phyloP scores from a whole-genome alignment of 2,113 vertebrate species.

The Mormyrus lacerda region DNA sequence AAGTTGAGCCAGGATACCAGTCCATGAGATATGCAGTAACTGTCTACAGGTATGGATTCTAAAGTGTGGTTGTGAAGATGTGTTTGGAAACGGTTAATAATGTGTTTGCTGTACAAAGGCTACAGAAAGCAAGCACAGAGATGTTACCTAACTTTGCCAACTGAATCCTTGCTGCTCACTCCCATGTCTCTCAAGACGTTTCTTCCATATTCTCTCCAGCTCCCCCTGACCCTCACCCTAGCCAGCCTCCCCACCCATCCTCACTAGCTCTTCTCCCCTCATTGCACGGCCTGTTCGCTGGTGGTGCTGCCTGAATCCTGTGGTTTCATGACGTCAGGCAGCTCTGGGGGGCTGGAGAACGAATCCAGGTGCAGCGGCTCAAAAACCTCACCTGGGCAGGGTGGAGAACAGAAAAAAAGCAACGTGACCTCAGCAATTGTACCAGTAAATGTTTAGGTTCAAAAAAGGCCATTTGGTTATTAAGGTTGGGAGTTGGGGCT shows the following conservation, averaged over 20 bases:
- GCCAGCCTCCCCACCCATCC: background rate
- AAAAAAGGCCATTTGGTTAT: background rate
- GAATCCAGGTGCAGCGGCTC: conserved; percentile 75
- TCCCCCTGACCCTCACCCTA: background rate
- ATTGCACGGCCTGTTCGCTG: conserved; percentile 83
- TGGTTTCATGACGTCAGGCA: conserved; percentile 87
- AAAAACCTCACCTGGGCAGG: conserved; percentile 68
- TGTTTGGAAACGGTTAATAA: conserved; percentile 1
- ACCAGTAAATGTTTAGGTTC: background rate
- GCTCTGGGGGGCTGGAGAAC: conserved; percentile 83
- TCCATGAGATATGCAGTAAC: background rate
- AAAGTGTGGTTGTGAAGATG: background rate
- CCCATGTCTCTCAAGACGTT: background rate
- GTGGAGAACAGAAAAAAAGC: background rate
- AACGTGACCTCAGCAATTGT: background rate
- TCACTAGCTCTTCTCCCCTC: conserved; percentile 33
- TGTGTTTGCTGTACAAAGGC: background rate
- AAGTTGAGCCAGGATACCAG: background rate
- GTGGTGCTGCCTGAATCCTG: conserved; percentile 82
- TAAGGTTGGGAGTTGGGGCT: background rate
- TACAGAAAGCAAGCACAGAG: conserved; percentile 6
- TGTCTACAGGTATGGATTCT: background rate
- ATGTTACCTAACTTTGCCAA: background rate
- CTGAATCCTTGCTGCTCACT: background rate
- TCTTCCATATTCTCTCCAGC: background rate